Base-by-base conservation (phyloP, 2,113 vertebrate genomes). In the Engraulis encrasicolus region DNA sequence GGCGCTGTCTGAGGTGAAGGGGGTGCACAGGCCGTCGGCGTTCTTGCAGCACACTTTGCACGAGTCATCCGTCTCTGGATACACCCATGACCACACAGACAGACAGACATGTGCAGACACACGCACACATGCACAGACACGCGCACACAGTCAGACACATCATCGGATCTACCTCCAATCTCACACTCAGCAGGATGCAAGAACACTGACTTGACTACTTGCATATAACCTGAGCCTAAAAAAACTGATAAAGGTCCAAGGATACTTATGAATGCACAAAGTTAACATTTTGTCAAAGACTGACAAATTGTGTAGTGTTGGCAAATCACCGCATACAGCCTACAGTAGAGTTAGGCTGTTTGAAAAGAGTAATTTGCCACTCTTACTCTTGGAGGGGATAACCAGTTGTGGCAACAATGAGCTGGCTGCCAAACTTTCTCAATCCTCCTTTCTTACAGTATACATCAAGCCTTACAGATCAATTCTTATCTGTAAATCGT, bases 31-130 rank as follows among this genome's bases (percentile, higher is more conserved):
- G 79, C 97, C 97, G 23, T 90, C 82, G 37, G 81, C 45, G 0
- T 95, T 90, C 86, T 95, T 92, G 91, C 98, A 99, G 93, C 98
- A 99, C 78, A 99, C 97, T 93, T 99, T 99, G 93, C 98, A 99
- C 0, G 98, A 99, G 85, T 97, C 45, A 49, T 98, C 96, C 0
- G 96, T 99, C 79, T 97, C 98, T 99, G 93, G 0, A 81, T 49
- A 87, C 14, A 66, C 27, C 77, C 9, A 1, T 23, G 12, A 12
- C 17, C 23, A 71, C 9, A 34, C 9, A 31, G 12, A 71, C 27
- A 71, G 9, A 34, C 12, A 71, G 1, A 34, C 12, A 71, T 1
- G 34, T 12, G 27, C 27, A 31, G 9, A 71, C 61, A 71, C 27
- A 61, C 58, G 27, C 6, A 27, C 58, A 61, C n/a, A 61, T 23